Evolutionary conservation across 2,888 invertebrate genomes (phyloP), one percentile per base, ranked within the genome.

Genomic region (Tanytarsus gracilentus): DNA sequence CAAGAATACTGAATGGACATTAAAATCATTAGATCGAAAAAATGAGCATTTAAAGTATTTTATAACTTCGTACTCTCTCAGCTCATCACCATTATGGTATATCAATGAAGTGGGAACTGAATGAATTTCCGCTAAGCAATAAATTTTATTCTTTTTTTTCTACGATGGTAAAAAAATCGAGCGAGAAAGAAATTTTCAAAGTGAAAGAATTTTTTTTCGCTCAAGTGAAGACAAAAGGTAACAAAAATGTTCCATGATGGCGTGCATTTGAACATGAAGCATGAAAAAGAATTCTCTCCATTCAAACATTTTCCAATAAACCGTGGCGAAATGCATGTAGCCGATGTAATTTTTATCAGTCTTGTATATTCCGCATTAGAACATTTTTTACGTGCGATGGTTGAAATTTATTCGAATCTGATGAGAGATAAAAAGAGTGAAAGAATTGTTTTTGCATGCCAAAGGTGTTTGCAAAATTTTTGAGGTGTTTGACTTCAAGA

Each of bases 311-410:
- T 8, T 44, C 9, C 2, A 23, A 11, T 21, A 21, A 9, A 23
- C 21, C 18, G 9, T 40, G 16, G 40, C 16, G 21, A 40, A 16
- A 40, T 14, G 18, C 44, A 44, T 44, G 40, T 44, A 16, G 8
- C 9, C 9, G 16, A 8, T 40, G 40, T 40, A 40, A 40, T 44
- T 18, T n/a, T 44, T 44, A 44, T 44, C 44, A 44, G 44, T 44
- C 21, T 44, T 18, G n/a, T 23, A 44, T n/a, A n/a, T n/a, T n/a
- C 18, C 23, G 40, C 40, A 40, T 36, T 36, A 36, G n/a, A n/a
- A n/a, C n/a, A n/a, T n/a, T n/a, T n/a, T n/a, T n/a, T n/a, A n/a
- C n/a, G n/a, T n/a, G n/a, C n/a, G n/a, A n/a, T n/a, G n/a, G n/a
- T n/a, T n/a, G n/a, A n/a, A n/a, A n/a, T n/a, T n/a, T n/a, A n/a